phyloP scores from a whole-genome alignment of 2,797 vertebrate species.

The Nannoperca australis region DNA sequence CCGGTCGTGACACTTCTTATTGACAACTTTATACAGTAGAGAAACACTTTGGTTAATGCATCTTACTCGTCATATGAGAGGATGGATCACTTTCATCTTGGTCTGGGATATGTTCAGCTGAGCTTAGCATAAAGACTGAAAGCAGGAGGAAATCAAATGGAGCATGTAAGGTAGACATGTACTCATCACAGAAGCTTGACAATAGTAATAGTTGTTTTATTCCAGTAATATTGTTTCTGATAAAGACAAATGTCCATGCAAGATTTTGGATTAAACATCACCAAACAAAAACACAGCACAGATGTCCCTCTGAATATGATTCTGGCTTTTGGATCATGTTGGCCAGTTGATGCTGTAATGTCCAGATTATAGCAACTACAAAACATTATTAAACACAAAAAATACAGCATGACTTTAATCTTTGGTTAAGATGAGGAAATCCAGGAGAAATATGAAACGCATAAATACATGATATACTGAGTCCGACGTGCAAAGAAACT shows the following conservation, averaged over 20 bases:
- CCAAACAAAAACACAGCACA: slow-evolving; percentile 54
- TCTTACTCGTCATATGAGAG: not conserved
- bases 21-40: not conserved
- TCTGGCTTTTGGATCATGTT: slow-evolving; percentile 26
- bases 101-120: not conserved
- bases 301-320: slow-evolving; percentile 49
- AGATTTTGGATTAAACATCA: slow-evolving; percentile 65
- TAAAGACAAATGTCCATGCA: slow-evolving; percentile 81
- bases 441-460: slow-evolving; percentile 23
- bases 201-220: slow-evolving; percentile 61
- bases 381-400: slow-evolving; percentile 40
- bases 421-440: slow-evolving; percentile 75
- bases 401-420: slow-evolving; percentile 60
- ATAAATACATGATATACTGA: slow-evolving; percentile 21
- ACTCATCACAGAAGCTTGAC: slow-evolving; percentile 25
- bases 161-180: not conserved
- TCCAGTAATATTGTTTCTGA: slow-evolving; percentile 66
- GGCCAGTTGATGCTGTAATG: slow-evolving; percentile 14
- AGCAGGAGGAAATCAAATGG: not conserved
- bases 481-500: slow-evolving; percentile 47
- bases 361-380: slow-evolving; percentile 34
- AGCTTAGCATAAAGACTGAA: not conserved
- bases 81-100: not conserved
- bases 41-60: not conserved
- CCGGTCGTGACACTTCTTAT: not conserved